Conservation (phyloP, 2,113 vertebrate species). For the Pseudopodoces humilis region DNA sequence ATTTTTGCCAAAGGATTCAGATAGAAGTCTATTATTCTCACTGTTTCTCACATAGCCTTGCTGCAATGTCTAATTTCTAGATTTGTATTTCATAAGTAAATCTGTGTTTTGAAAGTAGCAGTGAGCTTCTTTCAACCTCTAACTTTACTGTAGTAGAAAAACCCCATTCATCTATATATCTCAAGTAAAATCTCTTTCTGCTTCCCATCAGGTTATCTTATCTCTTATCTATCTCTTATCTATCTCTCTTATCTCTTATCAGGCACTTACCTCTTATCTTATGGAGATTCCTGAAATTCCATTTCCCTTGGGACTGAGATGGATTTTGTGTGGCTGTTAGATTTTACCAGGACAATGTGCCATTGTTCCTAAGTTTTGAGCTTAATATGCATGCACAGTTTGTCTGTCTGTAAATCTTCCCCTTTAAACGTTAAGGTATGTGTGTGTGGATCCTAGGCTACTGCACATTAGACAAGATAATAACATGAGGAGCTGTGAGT, state of each 20-base stretch:
- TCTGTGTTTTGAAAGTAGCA: not conserved
- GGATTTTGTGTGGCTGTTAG: not conserved
- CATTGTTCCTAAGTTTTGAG: not conserved
- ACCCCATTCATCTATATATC: not conserved
- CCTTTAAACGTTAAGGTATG: not conserved
- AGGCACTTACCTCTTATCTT: not conserved
- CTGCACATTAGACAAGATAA: not conserved
- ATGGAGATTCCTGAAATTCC: not conserved
- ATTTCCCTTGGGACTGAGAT: not conserved
- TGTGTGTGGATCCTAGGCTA: not conserved
- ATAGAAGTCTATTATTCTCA: not conserved
- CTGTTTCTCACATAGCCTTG: not conserved
- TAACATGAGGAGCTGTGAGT: not conserved
- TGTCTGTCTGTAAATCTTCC: not conserved
- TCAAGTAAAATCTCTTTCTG: not conserved
- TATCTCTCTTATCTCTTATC: too few species aligned
- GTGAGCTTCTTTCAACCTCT: not conserved
- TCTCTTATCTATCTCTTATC: not conserved
- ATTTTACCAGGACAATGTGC: not conserved
- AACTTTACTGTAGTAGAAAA: not conserved
- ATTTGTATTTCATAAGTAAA: not conserved
- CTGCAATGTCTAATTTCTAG: not conserved
- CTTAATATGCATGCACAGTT: not conserved
- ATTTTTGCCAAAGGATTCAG: not conserved
- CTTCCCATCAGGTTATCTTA: not conserved